Percentiles rank a stretch among this genome's conserved stretches.
These are phyloP conservation scores for Lagopus muta DNA, from an alignment of 2,113 vertebrate genomes.

Conservation along the genomic window DNA sequence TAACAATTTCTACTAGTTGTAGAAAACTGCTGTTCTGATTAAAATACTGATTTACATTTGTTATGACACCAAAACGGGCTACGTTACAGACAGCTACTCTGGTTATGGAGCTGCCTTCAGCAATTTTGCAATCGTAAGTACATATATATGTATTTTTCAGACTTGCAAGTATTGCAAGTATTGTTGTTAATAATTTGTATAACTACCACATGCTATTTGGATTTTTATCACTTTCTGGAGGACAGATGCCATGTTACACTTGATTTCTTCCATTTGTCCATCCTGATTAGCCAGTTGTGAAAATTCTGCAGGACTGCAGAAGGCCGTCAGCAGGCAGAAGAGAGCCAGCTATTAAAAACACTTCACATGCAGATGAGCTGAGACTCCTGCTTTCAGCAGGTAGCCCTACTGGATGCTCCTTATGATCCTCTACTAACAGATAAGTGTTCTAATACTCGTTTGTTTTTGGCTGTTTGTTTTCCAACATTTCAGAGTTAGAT, in stretches of 20 bases:
- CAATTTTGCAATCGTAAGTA: neutral
- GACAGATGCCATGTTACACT: neutral
- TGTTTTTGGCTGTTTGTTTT: neutral
- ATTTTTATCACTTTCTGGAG: neutral
- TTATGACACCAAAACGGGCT: neutral
- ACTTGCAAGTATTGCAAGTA: too few relatives aligned
- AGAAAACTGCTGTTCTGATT: neutral
- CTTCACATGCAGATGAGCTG: neutral
- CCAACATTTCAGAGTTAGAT: neutral
- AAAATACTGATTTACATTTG: neutral
- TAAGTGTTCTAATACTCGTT: neutral
- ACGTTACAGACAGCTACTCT: neutral
- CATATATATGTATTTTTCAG: neutral
- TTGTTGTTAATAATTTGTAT: neutral
- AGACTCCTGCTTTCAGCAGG: neutral
- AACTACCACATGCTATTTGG: neutral
- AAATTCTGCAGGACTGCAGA: neutral
- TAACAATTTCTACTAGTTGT: neutral
- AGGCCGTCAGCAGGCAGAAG: neutral
- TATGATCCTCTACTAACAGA: neutral
- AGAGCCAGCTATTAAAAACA: neutral
- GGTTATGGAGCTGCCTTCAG: neutral
- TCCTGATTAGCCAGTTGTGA: neutral
- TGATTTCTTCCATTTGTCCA: neutral
- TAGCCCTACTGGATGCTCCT: neutral